phyloP scores from a whole-genome alignment of 30 jellyfish, hydroid and myxozoan genomes.

The Haliclystus octoradiatus region DNA sequence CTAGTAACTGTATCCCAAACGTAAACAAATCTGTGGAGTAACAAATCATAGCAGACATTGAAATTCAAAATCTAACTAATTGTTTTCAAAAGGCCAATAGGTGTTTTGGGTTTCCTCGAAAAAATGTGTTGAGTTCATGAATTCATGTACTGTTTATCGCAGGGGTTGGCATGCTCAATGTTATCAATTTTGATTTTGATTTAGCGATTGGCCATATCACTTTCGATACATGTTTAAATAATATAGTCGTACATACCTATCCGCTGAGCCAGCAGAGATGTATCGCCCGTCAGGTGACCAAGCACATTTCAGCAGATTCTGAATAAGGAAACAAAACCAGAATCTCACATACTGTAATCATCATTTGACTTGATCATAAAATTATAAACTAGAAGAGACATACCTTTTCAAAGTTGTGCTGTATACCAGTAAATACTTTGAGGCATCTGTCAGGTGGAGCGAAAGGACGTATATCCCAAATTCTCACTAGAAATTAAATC shows the following conservation, averaged over 20 bases:
- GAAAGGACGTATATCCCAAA: constrained; percentile 88
- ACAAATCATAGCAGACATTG: no score
- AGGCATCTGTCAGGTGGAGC: constrained; percentile 83
- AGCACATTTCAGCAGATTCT: constrained; percentile 83
- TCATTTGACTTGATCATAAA: not conserved
- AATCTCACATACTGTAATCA: not conserved
- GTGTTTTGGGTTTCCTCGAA: not conserved
- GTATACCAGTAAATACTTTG: constrained; percentile 73
- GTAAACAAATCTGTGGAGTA: constrained; percentile 80
- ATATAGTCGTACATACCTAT: constrained; percentile 71
- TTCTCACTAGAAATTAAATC: constrained; percentile 45
- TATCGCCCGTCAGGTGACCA: constrained; percentile 96
- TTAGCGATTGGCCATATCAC: no score
- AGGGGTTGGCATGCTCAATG: no score
- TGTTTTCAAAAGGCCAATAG: no score
- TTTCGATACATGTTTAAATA: no score
- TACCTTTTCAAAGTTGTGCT: constrained; percentile 84
- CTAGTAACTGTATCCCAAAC: constrained; percentile 97
- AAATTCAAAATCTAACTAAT: no score
- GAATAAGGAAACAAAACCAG: not conserved
- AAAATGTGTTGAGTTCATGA: no score
- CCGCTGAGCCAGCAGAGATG: constrained; percentile 80
- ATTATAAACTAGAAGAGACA: not conserved
- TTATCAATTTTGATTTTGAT: no score
- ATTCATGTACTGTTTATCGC: no score